Base-by-base conservation (phyloP, 2,888 invertebrate genomes). In the Coelinius sp. region DNA sequence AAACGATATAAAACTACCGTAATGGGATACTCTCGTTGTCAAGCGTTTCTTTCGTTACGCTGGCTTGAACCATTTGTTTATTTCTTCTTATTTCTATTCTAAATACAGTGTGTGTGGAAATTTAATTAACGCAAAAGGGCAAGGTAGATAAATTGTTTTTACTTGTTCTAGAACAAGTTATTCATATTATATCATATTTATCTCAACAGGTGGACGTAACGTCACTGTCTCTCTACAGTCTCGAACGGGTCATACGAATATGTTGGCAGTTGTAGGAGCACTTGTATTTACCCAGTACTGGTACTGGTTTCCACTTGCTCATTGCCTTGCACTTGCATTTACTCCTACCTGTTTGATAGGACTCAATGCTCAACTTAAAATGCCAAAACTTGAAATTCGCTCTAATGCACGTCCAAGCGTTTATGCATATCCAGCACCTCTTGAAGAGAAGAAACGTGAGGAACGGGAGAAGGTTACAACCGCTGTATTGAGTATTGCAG, bases 221-320 rank as follows among this genome's bases (percentile, higher is more conserved):
- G 97, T 98, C 25, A 98, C 98, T 0, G 93, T 99, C 2, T 96
- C 97, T 0, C 90, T 99, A 20, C 97, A 98, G 85, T 97, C 98
- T 7, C 92, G 98, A 75, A 98, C 98, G 7, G 99, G 99, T 0
- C 98, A 98, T 88, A 98, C 97, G 78, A 98, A 98, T 88, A 95
- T 99, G 93, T 91, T 96, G 75, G 97, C 98, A 0, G 98, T 99
- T 1, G 98, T 99, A 1, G 99, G 99, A 25, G 95, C 97, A 90
- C 89, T 99, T 68, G 96, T 99, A 0, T 99, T 99, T 88, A 97
- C 97, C 0, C 99, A 99, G 88, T 98, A 98, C 88, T 99, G 99
- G 99, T 99, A 98, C 89, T 99, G 99, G 99, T 99, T 98, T 92
- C 99, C 99, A 0, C 90, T 99, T 78, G 95, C 97, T 0, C 97